Conservation (phyloP, 2,888 invertebrate species). For the Plagodis pulveraria region DNA sequence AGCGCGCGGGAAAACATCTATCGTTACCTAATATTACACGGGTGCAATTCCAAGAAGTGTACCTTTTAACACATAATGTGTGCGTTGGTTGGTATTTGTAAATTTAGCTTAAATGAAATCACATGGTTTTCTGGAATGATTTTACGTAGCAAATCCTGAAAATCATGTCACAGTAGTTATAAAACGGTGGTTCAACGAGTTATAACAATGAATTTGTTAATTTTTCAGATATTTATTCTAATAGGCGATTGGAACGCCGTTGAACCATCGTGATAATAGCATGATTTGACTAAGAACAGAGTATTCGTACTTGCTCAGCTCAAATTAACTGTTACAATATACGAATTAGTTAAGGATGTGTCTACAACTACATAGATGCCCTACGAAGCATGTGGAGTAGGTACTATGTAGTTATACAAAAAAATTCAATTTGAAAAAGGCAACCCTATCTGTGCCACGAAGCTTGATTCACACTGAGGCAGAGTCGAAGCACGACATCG, state of each 20-base stretch:
- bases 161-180: slow-evolving; percentile 23
- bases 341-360: slow-evolving; percentile 1
- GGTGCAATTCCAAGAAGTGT: slow-evolving; percentile 75
- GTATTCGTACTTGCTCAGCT: slow-evolving; percentile 16
- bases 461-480: too few species aligned
- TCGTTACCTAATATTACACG: slow-evolving; percentile 64
- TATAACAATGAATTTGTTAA: slow-evolving; percentile 32
- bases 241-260: slow-evolving; percentile 20
- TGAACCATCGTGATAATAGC: slow-evolving; percentile 24
- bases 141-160: slow-evolving; percentile 22
- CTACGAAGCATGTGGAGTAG: too few species aligned
- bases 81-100: slow-evolving; percentile 44
- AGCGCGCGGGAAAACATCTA: slow-evolving; percentile 55
- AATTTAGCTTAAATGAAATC: slow-evolving; percentile 13
- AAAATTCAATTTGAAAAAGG: too few species aligned
- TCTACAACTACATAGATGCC: not conserved
- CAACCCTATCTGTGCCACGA: too few species aligned
- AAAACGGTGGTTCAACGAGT: slow-evolving; percentile 32
- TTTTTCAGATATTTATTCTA: slow-evolving; percentile 35
- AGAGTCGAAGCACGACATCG: too few species aligned
- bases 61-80: slow-evolving; percentile 56
- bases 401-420: too few species aligned
- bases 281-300: slow-evolving; percentile 30
- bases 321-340: slow-evolving; percentile 10
- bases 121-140: slow-evolving; percentile 30